phyloP scores from a whole-genome alignment of 2,888 invertebrate genomes.

The Drosophila formosana region DNA sequence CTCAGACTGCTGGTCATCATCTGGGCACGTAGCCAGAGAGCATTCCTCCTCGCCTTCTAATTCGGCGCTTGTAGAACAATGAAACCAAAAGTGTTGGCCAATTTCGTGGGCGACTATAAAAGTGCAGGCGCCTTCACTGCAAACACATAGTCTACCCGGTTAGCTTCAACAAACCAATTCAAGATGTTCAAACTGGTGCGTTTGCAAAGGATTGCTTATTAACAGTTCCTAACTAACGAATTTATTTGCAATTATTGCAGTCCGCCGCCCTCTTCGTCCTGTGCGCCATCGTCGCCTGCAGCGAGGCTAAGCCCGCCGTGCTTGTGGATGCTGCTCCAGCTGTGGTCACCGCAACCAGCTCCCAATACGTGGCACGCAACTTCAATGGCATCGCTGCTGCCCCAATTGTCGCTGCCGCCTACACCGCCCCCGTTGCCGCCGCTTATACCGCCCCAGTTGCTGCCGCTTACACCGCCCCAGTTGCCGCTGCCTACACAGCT shows the following conservation, averaged over 20 bases:
- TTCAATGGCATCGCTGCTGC: conserved; percentile 87
- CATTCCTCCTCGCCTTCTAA: conserved; percentile 27
- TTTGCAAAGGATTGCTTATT: neutral
- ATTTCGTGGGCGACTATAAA: conserved; percentile 66
- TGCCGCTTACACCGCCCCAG: conserved; percentile 64
- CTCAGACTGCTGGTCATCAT: conserved; percentile 28
- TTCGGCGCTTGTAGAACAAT: conserved; percentile 47
- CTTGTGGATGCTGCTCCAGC: conserved; percentile 79
- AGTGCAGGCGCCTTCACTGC: conserved; percentile 41
- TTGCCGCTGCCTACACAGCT: conserved; percentile 65
- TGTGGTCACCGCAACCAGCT: conserved; percentile 87
- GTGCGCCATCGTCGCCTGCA: conserved; percentile 84
- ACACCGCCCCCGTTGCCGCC: conserved; percentile 59
- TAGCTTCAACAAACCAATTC: conserved; percentile 54
- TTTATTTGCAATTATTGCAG: conserved; percentile 48
- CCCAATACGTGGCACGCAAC: conserved; percentile 87
- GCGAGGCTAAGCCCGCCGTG: conserved; percentile 86
- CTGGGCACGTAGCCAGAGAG: conserved; percentile 60
- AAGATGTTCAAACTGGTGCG: conserved; percentile 82
- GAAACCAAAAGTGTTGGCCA: conserved; percentile 1
- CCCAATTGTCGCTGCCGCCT: conserved; percentile 77
- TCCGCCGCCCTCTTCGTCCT: conserved; percentile 84
- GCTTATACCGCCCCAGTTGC: conserved; percentile 74
- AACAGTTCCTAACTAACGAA: neutral
- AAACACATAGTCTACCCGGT: conserved; percentile 67